Conservation (phyloP, 2,888 invertebrate species). For the Quadroppia sp. region DNA sequence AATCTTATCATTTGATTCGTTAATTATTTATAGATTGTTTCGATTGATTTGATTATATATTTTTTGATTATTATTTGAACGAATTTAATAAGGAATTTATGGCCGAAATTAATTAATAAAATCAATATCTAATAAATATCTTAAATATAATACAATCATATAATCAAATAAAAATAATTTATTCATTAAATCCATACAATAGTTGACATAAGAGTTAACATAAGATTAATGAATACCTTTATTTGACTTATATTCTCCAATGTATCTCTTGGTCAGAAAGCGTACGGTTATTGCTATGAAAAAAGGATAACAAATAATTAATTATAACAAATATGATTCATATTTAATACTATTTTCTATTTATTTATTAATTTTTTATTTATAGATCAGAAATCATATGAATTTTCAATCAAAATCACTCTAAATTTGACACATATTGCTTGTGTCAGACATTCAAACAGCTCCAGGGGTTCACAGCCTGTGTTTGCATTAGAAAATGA, state of each 20-base stretch:
- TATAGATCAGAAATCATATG: slow-evolving; percentile 9
- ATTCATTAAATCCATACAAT: neutral
- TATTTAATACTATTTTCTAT: neutral
- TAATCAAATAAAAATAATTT: neutral
- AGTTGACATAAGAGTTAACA: slow-evolving; percentile 12
- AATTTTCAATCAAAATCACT: neutral
- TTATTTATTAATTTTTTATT: neutral
- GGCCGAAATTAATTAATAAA: neutral
- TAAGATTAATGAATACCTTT: slow-evolving; percentile 42
- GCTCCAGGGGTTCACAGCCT: slow-evolving; percentile 2
- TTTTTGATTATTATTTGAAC: no score
- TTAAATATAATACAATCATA: neutral
- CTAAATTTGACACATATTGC: neutral
- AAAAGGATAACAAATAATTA: neutral
- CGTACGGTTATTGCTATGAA: slow-evolving; percentile 53
- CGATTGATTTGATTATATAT: no score
- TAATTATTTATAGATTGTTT: no score
- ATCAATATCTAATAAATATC: slow-evolving; percentile 18
- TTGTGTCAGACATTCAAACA: neutral
- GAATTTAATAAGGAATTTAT: slow-evolving; percentile 1
- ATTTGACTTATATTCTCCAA: slow-evolving; percentile 70
- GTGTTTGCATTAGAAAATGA: neutral
- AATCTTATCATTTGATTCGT: no score
- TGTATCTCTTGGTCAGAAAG: slow-evolving; percentile 72
- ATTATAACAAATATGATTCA: slow-evolving; percentile 8